phyloP scores from a whole-genome alignment of 1,140 invertebrate species.

The Bactericera cockerelli region DNA sequence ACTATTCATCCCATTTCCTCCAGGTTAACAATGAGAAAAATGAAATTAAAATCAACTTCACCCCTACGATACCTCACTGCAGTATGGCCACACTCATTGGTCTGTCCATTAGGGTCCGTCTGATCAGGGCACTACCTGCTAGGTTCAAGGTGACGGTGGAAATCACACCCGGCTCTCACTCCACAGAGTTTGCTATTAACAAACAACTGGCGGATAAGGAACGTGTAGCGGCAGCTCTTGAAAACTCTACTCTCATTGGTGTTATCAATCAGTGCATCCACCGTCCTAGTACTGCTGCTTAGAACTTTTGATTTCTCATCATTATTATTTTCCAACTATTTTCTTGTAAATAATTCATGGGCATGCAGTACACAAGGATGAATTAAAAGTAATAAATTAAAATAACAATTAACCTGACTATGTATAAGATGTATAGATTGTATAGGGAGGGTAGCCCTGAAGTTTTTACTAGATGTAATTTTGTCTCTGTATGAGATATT shows the following conservation, averaged over 20 bases:
- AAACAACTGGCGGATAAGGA: constrained; percentile 98
- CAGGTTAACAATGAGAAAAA: constrained; percentile 54
- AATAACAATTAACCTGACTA: too few species aligned
- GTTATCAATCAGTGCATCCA: constrained; percentile 86
- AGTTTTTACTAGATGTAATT: too few species aligned
- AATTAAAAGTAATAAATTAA: too few species aligned
- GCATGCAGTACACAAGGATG: too few species aligned
- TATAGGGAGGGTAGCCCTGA: too few species aligned
- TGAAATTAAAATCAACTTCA: constrained; percentile 64
- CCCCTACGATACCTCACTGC: constrained; percentile 97
- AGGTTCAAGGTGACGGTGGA: constrained; percentile 79
- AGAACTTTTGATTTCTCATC: too few species aligned
- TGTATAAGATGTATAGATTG: too few species aligned
- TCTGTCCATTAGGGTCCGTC: constrained; percentile 68
- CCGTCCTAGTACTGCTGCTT: constrained; percentile 19
- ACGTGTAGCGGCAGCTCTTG: constrained; percentile 88
- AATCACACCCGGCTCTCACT: constrained; percentile 84
- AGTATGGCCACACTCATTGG: constrained; percentile 98
- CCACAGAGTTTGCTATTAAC: constrained; percentile 82
- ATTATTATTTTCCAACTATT: too few species aligned
- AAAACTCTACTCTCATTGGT: constrained; percentile 54
- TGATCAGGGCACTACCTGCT: constrained; percentile 70
- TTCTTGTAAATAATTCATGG: too few species aligned
- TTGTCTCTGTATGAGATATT: too few species aligned
- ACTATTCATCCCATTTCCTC: too few species aligned